Percentiles rank a stretch among this genome's conserved stretches.
Evolutionary conservation across 2,113 vertebrate species (phyloP).

Genomic region (Pygathrix nemaeus): DNA sequence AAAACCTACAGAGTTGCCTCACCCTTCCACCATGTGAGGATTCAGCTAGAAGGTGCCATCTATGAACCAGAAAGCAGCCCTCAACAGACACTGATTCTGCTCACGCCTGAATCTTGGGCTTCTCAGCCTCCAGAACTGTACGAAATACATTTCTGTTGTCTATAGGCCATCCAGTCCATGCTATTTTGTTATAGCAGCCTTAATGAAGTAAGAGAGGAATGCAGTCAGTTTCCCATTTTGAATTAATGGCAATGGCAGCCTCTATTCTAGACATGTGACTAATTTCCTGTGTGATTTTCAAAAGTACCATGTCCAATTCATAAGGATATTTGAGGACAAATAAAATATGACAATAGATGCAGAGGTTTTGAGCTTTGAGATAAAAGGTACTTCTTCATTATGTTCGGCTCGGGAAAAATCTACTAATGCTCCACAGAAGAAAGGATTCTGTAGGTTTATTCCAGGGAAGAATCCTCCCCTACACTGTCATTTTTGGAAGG

Average conservation of each 20-base stretch:
- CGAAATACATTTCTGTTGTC: neutral
- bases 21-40: neutral
- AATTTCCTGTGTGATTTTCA: neutral
- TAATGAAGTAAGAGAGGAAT: neutral
- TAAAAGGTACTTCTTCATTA: neutral
- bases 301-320: neutral
- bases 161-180: too few species aligned
- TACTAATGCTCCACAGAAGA: neutral
- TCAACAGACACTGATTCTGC: neutral
- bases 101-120: neutral
- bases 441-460: neutral
- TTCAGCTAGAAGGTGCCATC: neutral
- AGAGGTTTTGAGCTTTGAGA: conserved; percentile 23
- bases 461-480: neutral
- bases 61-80: neutral
- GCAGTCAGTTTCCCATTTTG: neutral
- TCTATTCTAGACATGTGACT: neutral
- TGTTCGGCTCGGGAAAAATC: neutral
- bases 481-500: neutral
- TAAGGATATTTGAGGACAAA: neutral
- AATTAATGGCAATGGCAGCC: neutral
- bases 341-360: neutral
- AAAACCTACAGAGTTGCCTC: neutral
- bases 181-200: neutral
- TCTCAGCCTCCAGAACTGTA: neutral